These are phyloP conservation scores for Stenodera caucasica DNA, from an alignment of 2,888 invertebrate genomes.

Conservation along the genomic window DNA sequence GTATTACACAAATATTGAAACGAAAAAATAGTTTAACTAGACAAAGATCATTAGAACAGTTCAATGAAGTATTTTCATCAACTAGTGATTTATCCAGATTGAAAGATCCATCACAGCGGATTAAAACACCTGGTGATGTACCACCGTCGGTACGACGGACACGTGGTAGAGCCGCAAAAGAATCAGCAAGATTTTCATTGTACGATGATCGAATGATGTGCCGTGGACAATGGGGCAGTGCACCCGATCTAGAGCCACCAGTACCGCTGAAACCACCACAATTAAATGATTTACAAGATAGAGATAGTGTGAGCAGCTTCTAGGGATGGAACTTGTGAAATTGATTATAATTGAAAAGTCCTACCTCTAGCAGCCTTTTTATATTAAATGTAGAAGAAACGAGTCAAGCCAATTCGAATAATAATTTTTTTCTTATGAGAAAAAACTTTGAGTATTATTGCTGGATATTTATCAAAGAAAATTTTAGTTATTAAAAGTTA, in stretches of 20 bases:
- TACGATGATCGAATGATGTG: constrained; percentile 91
- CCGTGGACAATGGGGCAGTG: constrained; percentile 53
- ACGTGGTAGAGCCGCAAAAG: constrained; percentile 67
- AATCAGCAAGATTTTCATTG: constrained; percentile 69
- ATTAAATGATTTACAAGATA: constrained; percentile 43
- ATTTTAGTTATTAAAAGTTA: too few species aligned
- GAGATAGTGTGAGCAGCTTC: constrained; percentile 56
- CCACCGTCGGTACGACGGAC: constrained; percentile 76
- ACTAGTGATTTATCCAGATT: constrained; percentile 67
- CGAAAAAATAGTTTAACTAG: constrained; percentile 56
- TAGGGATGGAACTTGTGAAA: background rate
- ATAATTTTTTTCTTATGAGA: background rate
- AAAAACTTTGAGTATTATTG: constrained; percentile 6
- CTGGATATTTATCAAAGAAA: background rate
- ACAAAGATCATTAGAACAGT: constrained; percentile 75
- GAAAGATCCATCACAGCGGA: constrained; percentile 74
- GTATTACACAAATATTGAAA: constrained; percentile 52
- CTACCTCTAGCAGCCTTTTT: constrained; percentile 3
- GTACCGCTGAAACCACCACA: constrained; percentile 34
- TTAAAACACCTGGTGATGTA: constrained; percentile 81
- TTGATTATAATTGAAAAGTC: background rate
- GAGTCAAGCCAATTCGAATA: background rate
- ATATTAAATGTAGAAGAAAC: background rate
- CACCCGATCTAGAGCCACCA: constrained; percentile 53
- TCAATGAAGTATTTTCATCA: constrained; percentile 73